phyloP scores from a whole-genome alignment of 2,113 vertebrate genomes.

The Prochilodus magdalenae region DNA sequence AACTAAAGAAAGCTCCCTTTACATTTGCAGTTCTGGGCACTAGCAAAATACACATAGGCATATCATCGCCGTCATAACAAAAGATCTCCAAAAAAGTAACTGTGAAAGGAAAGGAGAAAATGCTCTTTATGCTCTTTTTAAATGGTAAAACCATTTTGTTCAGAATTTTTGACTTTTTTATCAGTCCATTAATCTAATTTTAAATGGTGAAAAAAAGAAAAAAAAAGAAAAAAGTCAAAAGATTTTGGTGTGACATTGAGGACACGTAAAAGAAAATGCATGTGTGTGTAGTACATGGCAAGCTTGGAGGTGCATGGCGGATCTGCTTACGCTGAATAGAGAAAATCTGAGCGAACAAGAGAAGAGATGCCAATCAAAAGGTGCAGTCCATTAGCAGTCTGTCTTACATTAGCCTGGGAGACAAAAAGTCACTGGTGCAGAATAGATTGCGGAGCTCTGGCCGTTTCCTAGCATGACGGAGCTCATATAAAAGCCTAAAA shows the following conservation, averaged over 20 bases:
- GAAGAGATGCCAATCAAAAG: conserved; percentile 39
- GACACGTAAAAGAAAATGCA: not conserved
- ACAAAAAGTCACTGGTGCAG: conserved; percentile 38
- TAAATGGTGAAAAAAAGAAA: not conserved
- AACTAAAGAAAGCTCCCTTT: conserved; percentile 1
- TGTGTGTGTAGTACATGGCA: not conserved
- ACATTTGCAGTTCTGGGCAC: not conserved
- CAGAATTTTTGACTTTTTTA: not conserved
- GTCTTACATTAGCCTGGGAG: conserved; percentile 58
- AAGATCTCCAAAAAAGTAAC: not conserved
- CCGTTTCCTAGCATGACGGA: conserved; percentile 42
- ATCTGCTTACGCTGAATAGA: conserved; percentile 8
- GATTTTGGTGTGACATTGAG: not conserved
- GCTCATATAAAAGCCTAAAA: conserved; percentile 38
- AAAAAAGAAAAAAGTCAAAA: not conserved
- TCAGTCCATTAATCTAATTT: not conserved
- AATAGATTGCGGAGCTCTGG: conserved; percentile 18
- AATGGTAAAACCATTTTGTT: not conserved
- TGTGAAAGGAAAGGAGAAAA: not conserved
- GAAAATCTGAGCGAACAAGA: conserved; percentile 24
- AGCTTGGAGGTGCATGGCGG: not conserved
- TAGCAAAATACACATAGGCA: not conserved
- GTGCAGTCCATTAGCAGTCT: conserved; percentile 65
- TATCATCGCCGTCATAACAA: not conserved
- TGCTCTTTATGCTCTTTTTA: too few relatives aligned